Conservation (phyloP, 2,113 vertebrate species). For the Etheostoma spectabile region DNA sequence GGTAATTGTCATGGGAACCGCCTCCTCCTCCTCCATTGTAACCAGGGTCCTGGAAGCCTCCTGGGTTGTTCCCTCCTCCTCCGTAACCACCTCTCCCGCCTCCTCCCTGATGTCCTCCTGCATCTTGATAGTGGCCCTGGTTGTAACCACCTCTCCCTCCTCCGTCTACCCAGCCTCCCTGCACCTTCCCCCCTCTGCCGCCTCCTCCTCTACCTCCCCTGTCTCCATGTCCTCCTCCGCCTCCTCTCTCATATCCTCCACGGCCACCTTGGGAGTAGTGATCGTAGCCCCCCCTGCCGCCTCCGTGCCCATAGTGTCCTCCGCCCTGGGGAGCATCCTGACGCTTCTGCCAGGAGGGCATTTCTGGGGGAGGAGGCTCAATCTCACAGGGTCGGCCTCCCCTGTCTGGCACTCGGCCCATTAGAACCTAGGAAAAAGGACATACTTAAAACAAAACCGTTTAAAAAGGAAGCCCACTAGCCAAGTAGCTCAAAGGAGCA, state of each 20-base stretch:
- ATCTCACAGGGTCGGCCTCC: slow-evolving; percentile 98
- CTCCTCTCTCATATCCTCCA: slow-evolving; percentile 87
- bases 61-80: slow-evolving; percentile 79
- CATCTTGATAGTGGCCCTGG: slow-evolving; percentile 82
- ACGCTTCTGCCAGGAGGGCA: slow-evolving; percentile 98
- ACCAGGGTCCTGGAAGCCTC: slow-evolving; percentile 74
- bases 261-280: slow-evolving; percentile 88
- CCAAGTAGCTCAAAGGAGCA: no score
- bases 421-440: slow-evolving; percentile 87
- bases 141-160: slow-evolving; percentile 79
- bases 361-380: slow-evolving; percentile 96
- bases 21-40: slow-evolving; percentile 83
- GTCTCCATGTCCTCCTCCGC: slow-evolving; percentile 90
- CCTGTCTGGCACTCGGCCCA: slow-evolving; percentile 97
- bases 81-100: slow-evolving; percentile 79
- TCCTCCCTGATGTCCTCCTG: slow-evolving; percentile 68
- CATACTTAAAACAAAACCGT: fast-evolving
- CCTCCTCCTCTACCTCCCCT: slow-evolving; percentile 83
- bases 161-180: slow-evolving; percentile 88
- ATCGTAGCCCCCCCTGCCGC: slow-evolving; percentile 86
- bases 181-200: slow-evolving; percentile 79
- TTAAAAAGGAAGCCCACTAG: neutral
- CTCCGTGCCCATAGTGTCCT: slow-evolving; percentile 84
- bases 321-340: slow-evolving; percentile 90
- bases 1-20: slow-evolving; percentile 84